Conservation (phyloP, 2,797 vertebrate genomes). For the Halcyon badia region DNA sequence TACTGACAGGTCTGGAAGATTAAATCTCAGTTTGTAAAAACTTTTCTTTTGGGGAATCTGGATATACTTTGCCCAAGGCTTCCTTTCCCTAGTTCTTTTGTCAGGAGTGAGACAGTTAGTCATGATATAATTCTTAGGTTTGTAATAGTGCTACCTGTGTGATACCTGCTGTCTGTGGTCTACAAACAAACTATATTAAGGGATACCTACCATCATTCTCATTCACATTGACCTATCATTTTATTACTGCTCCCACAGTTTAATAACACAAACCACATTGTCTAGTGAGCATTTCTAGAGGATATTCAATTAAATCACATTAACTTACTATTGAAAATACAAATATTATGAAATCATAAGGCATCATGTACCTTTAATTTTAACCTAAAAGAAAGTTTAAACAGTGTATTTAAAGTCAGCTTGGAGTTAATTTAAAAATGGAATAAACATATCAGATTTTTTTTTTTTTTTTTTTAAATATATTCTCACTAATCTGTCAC, state of each 20-base stretch:
- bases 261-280: background rate
- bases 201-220: background rate
- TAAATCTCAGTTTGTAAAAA: background rate
- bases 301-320: background rate
- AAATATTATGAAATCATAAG: background rate
- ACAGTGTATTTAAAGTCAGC: background rate
- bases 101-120: background rate
- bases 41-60: background rate
- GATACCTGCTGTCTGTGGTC: background rate
- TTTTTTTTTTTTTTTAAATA: background rate
- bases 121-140: background rate
- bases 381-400: background rate
- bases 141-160: background rate
- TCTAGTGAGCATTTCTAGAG: background rate
- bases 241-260: background rate
- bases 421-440: slow-evolving; percentile 21
- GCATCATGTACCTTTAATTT: background rate
- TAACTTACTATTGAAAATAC: background rate
- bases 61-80: background rate
- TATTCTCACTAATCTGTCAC: background rate
- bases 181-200: background rate
- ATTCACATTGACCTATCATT: background rate
- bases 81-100: background rate
- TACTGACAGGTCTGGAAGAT: background rate
- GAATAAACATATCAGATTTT: background rate